Evolutionary conservation across 2,888 invertebrate species (phyloP), one percentile per base, ranked within the genome.

Genomic region (Cryptus armator): DNA sequence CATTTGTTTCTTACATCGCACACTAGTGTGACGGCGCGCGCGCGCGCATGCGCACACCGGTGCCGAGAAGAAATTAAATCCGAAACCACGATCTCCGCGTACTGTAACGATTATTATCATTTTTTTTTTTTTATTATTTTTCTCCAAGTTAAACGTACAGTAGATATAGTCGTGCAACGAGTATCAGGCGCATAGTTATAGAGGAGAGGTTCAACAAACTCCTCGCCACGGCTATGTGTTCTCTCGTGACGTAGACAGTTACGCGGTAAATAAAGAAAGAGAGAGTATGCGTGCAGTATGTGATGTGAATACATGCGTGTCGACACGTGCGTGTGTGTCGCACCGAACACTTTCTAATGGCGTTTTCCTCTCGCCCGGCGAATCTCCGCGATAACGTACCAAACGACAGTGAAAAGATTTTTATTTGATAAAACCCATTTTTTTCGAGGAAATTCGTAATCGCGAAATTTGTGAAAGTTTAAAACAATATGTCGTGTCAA

Each of bases 311-410:
- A 48, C n/a, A 71, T 76, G 53, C 67, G 71, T 71, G 70, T 68
- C 24, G 29, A 51, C 48, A 29, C 46, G 48, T 53, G 70, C 32
- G n/a, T 66, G 64, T 53, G 77, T 14, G 59, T 68, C 68, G 68
- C 68, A 59, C 51, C 70, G 19, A 75, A 80, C 86, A 87, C 86
- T 86, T 87, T 87, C 87, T 86, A 87, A 86, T 84, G 80, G 81
- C 83, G 71, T 79, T 81, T 62, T 81, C 72, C 79, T 76, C 85
- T 82, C 76, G 77, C n/a, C 48, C 48, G 76, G 67, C 59, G 37
- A 77, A 80, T 84, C 62, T 68, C 66, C 53, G 56, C 68, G 37
- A 43, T 24, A 59, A 59, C 12, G 59, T 14, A 59, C 19, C 67
- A 37, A 75, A 67, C 71, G 59, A 72, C 19, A 56, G 37, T 37